Percentiles rank a stretch among this genome's conserved stretches.
Evolutionary conservation across 1,140 invertebrate genomes (phyloP).

Genomic region (Acarapis woodi): DNA sequence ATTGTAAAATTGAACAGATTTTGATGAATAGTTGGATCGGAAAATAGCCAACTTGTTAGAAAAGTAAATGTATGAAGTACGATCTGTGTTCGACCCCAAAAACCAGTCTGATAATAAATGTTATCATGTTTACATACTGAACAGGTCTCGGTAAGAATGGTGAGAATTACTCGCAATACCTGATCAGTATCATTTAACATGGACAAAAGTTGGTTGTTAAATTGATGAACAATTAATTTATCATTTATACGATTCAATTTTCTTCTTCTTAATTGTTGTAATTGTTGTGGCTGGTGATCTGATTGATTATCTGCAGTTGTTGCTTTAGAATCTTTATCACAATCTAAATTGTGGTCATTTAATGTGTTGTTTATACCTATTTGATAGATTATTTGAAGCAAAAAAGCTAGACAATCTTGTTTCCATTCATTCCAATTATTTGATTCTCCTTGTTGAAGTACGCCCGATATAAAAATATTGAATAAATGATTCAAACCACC

Average conservation of each 20-base stretch:
- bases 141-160: slow-evolving; percentile 51
- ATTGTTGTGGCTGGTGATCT: neutral
- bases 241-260: slow-evolving; percentile 20
- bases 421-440: slow-evolving; percentile 35
- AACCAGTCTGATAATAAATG: slow-evolving; percentile 52
- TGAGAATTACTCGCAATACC: slow-evolving; percentile 48
- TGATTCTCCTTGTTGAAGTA: slow-evolving; percentile 19
- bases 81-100: slow-evolving; percentile 50
- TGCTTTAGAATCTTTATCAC: neutral
- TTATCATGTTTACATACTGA: slow-evolving; percentile 41
- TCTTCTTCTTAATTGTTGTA: slow-evolving; percentile 17
- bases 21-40: slow-evolving; percentile 29
- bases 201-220: slow-evolving; percentile 37
- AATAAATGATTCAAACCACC: slow-evolving; percentile 59
- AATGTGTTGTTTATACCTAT: no score
- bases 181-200: slow-evolving; percentile 43
- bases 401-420: slow-evolving; percentile 60
- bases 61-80: slow-evolving; percentile 50
- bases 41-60: slow-evolving; percentile 50
- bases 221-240: slow-evolving; percentile 29
- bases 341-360: no score
- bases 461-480: slow-evolving; percentile 64
- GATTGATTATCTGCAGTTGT: slow-evolving; percentile 11
- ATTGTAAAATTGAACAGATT: slow-evolving; percentile 31
- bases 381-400: slow-evolving; percentile 43